Evolutionary conservation across 1,140 invertebrate species (phyloP).

Genomic region (Drosophila athabasca): DNA sequence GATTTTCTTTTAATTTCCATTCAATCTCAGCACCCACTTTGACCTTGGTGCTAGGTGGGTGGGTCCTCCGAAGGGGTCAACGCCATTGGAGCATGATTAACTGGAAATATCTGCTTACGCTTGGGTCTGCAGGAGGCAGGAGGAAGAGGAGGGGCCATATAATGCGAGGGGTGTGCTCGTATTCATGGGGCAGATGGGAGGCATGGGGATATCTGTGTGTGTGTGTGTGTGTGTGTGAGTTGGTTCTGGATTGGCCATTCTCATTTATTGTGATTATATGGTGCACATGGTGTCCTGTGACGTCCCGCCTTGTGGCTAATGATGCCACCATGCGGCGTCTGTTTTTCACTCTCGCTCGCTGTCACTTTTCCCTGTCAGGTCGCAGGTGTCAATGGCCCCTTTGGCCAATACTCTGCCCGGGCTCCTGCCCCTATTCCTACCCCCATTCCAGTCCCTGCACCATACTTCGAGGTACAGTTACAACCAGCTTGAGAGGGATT

Average conservation of each 20-base stretch:
- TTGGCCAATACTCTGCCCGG: conserved; percentile 3
- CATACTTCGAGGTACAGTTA: neutral
- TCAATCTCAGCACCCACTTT: no score
- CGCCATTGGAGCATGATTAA: conserved; percentile 16
- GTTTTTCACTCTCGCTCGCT: neutral
- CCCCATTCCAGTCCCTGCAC: neutral
- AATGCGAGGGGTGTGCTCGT: no score
- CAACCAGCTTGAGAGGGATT: conserved; percentile 2
- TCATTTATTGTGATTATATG: conserved; percentile 48
- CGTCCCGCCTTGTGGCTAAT: conserved; percentile 16
- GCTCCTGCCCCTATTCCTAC: no score
- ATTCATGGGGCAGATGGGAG: no score
- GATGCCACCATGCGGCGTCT: conserved; percentile 36
- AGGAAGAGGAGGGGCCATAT: no score
- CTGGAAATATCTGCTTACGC: conserved; percentile 27
- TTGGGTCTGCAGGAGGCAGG: no score
- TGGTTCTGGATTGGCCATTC: conserved; percentile 9
- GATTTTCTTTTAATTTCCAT: no score
- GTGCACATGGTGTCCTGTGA: conserved; percentile 34
- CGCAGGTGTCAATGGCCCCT: conserved; percentile 31
- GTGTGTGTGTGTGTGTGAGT: neutral
- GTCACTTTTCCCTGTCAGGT: conserved; percentile 2
- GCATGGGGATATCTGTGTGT: neutral
- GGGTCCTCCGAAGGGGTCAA: neutral
- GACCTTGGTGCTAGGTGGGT: no score